Evolutionary conservation across 30 jellyfish, hydroid and myxozoan genomes (phyloP).

Genomic region (Aurelia sp.): DNA sequence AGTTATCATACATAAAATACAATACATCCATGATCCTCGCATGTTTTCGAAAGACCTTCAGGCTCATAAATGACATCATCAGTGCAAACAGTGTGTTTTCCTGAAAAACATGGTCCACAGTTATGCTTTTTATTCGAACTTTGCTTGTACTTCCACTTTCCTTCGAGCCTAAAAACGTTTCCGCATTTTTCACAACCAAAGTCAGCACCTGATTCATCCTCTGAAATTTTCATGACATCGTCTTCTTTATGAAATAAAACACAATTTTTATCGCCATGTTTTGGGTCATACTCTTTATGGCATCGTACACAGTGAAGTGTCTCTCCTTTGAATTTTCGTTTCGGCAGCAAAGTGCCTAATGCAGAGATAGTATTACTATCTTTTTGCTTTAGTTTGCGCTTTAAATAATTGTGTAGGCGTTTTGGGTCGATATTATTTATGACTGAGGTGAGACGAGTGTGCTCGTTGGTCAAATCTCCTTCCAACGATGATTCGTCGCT

Average conservation of each 20-base stretch:
- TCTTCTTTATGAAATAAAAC: constrained; percentile 53
- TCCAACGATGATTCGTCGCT: constrained; percentile 71
- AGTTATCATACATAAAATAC: constrained; percentile 69
- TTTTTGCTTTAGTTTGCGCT: constrained; percentile 51
- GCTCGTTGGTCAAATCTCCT: constrained; percentile 57
- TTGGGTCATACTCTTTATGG: constrained; percentile 84
- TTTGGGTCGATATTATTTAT: constrained; percentile 75
- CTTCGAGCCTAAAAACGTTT: constrained; percentile 60
- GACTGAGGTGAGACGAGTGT: constrained; percentile 67
- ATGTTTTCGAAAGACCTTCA: constrained; percentile 71
- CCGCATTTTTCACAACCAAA: constrained; percentile 84
- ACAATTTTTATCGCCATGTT: constrained; percentile 70
- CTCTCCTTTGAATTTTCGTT: constrained; percentile 71
- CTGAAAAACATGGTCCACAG: constrained; percentile 84
- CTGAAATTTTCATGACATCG: constrained; percentile 73
- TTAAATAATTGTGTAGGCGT: constrained; percentile 64
- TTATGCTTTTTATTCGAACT: constrained; percentile 26
- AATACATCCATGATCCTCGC: constrained; percentile 87
- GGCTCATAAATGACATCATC: constrained; percentile 65
- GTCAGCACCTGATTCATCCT: constrained; percentile 73
- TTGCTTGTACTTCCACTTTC: constrained; percentile 64
- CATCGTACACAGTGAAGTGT: constrained; percentile 91
- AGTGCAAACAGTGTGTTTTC: constrained; percentile 71
- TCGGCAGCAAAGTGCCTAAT: constrained; percentile 71
- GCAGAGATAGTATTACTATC: constrained; percentile 42